phyloP scores from a whole-genome alignment of 1,140 invertebrate species.

The Cydia splendana region DNA sequence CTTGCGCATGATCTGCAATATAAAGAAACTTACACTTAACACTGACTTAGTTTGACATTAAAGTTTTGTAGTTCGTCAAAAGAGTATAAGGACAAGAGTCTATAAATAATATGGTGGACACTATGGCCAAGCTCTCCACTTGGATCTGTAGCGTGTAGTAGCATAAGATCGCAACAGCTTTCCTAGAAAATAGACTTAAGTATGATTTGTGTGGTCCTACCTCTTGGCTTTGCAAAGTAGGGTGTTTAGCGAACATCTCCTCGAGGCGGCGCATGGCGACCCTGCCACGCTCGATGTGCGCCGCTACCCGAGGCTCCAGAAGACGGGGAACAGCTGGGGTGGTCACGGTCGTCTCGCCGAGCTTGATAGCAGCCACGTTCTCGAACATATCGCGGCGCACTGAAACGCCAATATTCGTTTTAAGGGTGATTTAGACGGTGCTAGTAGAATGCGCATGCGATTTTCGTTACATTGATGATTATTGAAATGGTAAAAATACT shows the following conservation, averaged over 20 bases:
- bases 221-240: conserved; percentile 85
- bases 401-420: background rate
- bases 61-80: background rate
- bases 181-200: too few relatives aligned
- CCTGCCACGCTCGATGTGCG: conserved; percentile 87
- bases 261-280: conserved; percentile 87
- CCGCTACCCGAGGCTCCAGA: conserved; percentile 83
- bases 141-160: too few relatives aligned
- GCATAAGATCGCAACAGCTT: too few relatives aligned
- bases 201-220: conserved; percentile 60
- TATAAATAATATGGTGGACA: too few relatives aligned
- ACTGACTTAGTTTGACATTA: background rate
- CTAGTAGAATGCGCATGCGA: too few relatives aligned
- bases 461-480: too few relatives aligned
- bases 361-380: conserved; percentile 76
- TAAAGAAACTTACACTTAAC: background rate
- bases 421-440: too few relatives aligned
- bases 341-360: conserved; percentile 83
- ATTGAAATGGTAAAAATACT: too few relatives aligned
- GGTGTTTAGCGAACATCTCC: conserved; percentile 88
- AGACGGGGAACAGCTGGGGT: conserved; percentile 70
- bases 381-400: conserved; percentile 15
- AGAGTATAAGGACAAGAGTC: background rate
- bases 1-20: conserved; percentile 85
- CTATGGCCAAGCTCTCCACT: too few relatives aligned